phyloP scores from a whole-genome alignment of 1,140 invertebrate genomes.

The Drosophila equinoxialis region DNA sequence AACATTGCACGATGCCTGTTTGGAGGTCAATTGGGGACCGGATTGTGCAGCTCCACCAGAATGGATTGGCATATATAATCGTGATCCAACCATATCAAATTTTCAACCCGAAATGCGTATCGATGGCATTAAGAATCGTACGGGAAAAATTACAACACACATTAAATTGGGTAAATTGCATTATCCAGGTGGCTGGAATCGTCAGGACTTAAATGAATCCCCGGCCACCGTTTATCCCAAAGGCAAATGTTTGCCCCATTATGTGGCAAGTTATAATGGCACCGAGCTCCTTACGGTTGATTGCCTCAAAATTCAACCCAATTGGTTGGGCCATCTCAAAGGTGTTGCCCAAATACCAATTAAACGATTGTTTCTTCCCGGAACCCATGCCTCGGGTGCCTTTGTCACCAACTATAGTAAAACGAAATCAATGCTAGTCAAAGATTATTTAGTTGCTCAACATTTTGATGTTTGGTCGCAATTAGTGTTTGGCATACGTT shows the following conservation, averaged over 20 bases:
- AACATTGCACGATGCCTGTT: slow-evolving; percentile 82
- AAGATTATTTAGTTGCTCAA: slow-evolving; percentile 85
- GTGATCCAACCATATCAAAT: slow-evolving; percentile 68
- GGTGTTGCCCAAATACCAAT: slow-evolving; percentile 58
- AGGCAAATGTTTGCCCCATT: slow-evolving; percentile 83
- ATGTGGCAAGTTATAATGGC: slow-evolving; percentile 85
- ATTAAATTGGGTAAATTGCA: slow-evolving; percentile 83
- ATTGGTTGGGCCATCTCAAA: slow-evolving; percentile 86
- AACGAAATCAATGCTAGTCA: slow-evolving; percentile 78
- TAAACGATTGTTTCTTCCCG: slow-evolving; percentile 74
- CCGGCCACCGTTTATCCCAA: slow-evolving; percentile 58
- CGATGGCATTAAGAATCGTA: slow-evolving; percentile 57
- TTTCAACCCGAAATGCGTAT: slow-evolving; percentile 65
- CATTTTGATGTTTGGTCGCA: slow-evolving; percentile 91
- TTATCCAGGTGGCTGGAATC: slow-evolving; percentile 84
- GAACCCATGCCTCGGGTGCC: slow-evolving; percentile 88
- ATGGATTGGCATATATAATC: slow-evolving; percentile 73
- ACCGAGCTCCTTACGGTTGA: slow-evolving; percentile 84
- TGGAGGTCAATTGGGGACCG: slow-evolving; percentile 85
- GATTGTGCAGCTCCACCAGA: slow-evolving; percentile 80
- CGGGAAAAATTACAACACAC: slow-evolving; percentile 83
- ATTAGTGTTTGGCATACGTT: slow-evolving; percentile 91
- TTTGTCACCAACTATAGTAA: slow-evolving; percentile 83
- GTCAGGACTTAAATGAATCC: slow-evolving; percentile 56
- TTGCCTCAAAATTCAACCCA: slow-evolving; percentile 86